These are phyloP conservation scores for Ctenomys sociabilis DNA, from an alignment of 2,113 vertebrate species.

Conservation along the genomic window DNA sequence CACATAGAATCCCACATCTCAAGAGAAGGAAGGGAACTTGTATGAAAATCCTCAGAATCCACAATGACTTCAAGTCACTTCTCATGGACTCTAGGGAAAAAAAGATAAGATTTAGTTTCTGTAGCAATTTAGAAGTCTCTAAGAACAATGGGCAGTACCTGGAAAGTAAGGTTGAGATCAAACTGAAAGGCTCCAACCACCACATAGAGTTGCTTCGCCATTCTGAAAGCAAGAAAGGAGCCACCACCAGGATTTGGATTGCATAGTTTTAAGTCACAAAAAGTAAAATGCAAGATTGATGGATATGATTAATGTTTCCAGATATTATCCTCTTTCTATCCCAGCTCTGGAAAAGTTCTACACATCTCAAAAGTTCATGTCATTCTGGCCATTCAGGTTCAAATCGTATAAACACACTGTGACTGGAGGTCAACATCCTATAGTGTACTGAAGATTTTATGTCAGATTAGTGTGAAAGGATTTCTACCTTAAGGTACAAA, in stretches of 20 bases:
- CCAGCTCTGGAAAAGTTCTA: neutral
- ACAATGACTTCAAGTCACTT: constrained; percentile 41
- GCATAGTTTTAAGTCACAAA: neutral
- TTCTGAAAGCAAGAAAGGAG: constrained; percentile 40
- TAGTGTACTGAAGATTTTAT: neutral
- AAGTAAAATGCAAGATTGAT: neutral
- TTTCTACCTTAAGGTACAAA: constrained; percentile 11
- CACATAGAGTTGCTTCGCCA: neutral
- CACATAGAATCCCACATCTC: constrained; percentile 25
- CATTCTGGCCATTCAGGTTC: constrained; percentile 19
- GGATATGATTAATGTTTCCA: constrained; percentile 30
- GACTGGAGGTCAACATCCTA: neutral
- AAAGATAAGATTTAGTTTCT: neutral
- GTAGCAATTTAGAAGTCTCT: neutral
- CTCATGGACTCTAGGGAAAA: neutral
- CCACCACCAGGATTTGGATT: neutral
- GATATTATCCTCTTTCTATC: constrained; percentile 26
- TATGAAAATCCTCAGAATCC: neutral
- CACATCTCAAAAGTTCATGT: constrained; percentile 4
- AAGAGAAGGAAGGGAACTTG: neutral
- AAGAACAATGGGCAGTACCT: constrained; percentile 44
- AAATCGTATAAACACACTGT: constrained; percentile 3
- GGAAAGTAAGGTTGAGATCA: constrained; percentile 29
- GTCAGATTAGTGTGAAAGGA: constrained; percentile 12
- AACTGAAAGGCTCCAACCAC: constrained; percentile 12